A percentile compares a stretch with the other conserved stretches of the same genome.
Conservation (phyloP, 2,888 invertebrate genomes). For the Agyllia agylla region DNA sequence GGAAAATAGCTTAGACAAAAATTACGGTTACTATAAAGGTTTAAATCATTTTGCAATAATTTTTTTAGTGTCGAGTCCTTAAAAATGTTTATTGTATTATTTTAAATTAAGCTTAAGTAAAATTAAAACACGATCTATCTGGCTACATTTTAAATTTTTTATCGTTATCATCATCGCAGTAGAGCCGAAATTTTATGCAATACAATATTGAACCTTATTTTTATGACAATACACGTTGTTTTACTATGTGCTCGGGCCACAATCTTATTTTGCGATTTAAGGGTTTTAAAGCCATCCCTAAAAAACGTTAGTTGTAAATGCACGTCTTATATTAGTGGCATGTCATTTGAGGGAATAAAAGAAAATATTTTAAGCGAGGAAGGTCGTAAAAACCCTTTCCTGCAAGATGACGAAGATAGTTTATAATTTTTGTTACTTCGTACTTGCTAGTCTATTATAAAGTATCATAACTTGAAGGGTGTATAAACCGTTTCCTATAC, state of each 20-base stretch:
- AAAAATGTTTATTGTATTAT: constrained; percentile 17
- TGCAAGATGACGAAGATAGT: constrained; percentile 15
- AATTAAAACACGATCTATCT: constrained; percentile 11
- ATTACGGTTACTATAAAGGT: constrained; percentile 11
- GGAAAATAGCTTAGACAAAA: constrained; percentile 21
- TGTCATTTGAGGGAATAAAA: not conserved
- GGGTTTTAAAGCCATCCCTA: not conserved
- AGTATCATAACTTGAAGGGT: constrained; percentile 15
- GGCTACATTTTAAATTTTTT: constrained; percentile 11
- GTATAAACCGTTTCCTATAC: constrained; percentile 13
- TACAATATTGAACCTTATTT: constrained; percentile 16
- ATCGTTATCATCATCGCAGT: constrained; percentile 13
- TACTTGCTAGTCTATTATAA: constrained; percentile 20
- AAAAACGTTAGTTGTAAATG: too few relatives aligned
- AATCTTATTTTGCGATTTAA: constrained; percentile 12
- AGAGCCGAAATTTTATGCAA: constrained; percentile 4
- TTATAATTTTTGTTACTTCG: constrained; percentile 17
- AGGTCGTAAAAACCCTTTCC: constrained; percentile 20
- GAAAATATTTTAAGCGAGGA: constrained; percentile 17
- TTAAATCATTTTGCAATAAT: not conserved
- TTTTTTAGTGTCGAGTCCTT: constrained; percentile 10
- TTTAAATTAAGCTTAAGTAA: not conserved
- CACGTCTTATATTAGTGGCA: too few relatives aligned
- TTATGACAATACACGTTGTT: constrained; percentile 10
- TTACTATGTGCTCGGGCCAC: constrained; percentile 17